These are phyloP conservation scores for Trisateles emortualis DNA, from an alignment of 2,888 invertebrate species.

Conservation along the genomic window DNA sequence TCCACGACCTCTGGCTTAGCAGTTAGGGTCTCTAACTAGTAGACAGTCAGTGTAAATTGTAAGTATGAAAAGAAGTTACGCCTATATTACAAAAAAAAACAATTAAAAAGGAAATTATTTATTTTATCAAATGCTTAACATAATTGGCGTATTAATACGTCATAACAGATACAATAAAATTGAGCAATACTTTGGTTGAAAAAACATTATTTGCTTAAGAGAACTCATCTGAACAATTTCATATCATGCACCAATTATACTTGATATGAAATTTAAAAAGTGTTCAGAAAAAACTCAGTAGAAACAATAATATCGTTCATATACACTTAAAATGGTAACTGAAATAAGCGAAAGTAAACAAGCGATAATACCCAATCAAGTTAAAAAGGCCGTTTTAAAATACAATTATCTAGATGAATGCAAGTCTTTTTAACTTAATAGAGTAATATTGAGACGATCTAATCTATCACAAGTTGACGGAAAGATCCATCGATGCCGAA, in stretches of 20 bases:
- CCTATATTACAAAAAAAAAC: background rate
- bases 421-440: slow-evolving; percentile 37
- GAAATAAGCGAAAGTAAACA: slow-evolving; percentile 68
- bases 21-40: too few relatives aligned
- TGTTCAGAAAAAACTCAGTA: slow-evolving; percentile 22
- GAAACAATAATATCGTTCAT: slow-evolving; percentile 33
- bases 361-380: slow-evolving; percentile 46
- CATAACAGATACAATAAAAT: slow-evolving; percentile 55
- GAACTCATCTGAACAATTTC: slow-evolving; percentile 40
- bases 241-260: slow-evolving; percentile 14
- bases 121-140: slow-evolving; percentile 62
- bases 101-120: slow-evolving; percentile 48
- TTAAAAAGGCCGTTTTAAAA: slow-evolving; percentile 27
- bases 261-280: slow-evolving; percentile 12
- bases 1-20: too few relatives aligned
- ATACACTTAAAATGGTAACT: slow-evolving; percentile 60
- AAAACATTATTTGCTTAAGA: slow-evolving; percentile 47
- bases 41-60: too few relatives aligned
- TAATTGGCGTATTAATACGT: slow-evolving; percentile 55
- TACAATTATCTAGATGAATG: background rate
- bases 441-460: slow-evolving; percentile 34
- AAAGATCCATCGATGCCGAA: slow-evolving; percentile 97
- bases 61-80: too few relatives aligned
- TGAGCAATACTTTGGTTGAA: slow-evolving; percentile 77
- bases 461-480: slow-evolving; percentile 94